These are phyloP conservation scores for Lethocerus indicus DNA, from an alignment of 1,140 invertebrate species.

Conservation along the genomic window DNA sequence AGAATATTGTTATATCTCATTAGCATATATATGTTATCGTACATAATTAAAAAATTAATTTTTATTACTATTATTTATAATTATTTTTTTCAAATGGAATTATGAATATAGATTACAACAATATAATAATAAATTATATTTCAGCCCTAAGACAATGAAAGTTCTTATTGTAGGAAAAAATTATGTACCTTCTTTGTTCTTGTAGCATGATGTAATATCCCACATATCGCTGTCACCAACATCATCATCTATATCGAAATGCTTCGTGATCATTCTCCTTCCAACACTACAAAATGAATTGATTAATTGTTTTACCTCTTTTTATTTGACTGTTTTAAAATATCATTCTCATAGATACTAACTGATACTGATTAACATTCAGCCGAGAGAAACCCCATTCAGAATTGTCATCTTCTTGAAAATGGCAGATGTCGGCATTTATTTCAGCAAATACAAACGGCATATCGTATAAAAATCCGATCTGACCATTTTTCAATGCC, in stretches of 20 bases:
- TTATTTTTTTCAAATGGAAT: too few species aligned
- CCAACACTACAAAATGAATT: slow-evolving; percentile 48
- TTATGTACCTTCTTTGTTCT: slow-evolving; percentile 41
- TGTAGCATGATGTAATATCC: slow-evolving; percentile 52
- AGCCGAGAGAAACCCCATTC: slow-evolving; percentile 44
- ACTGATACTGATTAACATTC: slow-evolving; percentile 43
- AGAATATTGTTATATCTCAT: too few species aligned
- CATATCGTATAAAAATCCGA: slow-evolving; percentile 54
- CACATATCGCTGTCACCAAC: slow-evolving; percentile 38
- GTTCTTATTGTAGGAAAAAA: neutral
- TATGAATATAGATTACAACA: too few species aligned
- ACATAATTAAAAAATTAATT: too few species aligned
- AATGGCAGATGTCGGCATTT: slow-evolving; percentile 57
- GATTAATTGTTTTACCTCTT: too few species aligned
- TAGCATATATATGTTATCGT: too few species aligned
- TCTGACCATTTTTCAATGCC: slow-evolving; percentile 53
- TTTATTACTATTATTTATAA: too few species aligned
- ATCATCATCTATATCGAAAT: slow-evolving; percentile 36
- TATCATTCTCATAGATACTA: too few species aligned
- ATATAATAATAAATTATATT: too few species aligned
- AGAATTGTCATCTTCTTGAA: slow-evolving; percentile 41
- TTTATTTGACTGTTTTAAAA: too few species aligned
- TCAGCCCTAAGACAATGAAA: too few species aligned
- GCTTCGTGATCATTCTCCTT: slow-evolving; percentile 54
- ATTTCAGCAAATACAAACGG: slow-evolving; percentile 62